Base-by-base conservation (phyloP, 1,140 invertebrate genomes). In the Cephus cinctus region DNA sequence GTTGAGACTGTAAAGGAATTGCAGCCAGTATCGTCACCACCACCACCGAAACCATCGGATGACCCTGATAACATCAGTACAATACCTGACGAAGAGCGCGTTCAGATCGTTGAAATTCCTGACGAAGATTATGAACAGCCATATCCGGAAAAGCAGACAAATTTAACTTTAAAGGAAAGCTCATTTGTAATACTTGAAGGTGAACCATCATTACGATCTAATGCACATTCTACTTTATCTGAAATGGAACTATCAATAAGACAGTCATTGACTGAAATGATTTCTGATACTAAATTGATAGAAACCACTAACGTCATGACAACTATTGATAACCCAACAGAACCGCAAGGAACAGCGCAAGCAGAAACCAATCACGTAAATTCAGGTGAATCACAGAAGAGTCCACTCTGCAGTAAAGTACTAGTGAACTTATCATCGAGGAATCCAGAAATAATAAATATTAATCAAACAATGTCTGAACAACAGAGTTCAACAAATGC, bases 31-130 rank as follows among this genome's bases (percentile, higher is more conserved):
- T n/a, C n/a, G n/a, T n/a, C n/a, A n/a, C 25, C 25, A 27, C 25
- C 25, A n/a, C n/a, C 18, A n/a, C 46, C 23, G 9, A 48, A 20
- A 15, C 40, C 50, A 35, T 27, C 34, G 15, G 34, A 31, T 15
- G 42, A 45, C 6, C 41, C 45, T 14, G 52, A 56, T 14, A 59
- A 64, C 38, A 50, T 68, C 2, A 36, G 53, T 2, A 53, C 50
- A 42, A 58, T 76, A 25, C 71, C 73, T 2, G 73, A 77, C 20
- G 63, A 75, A 9, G 71, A 76, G 45, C 61, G 75, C 5, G 72
- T 75, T 20, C 75, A 77, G 36, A 77, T 77, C 34, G 74, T 76
- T 36, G 71, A 75, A 51, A 59, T 76, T 36, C 55, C 62, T 9
- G 71, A 67, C 36, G 73, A 75, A 20, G 71, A 76, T 5, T 73